Conservation (phyloP, 1,140 invertebrate species). For the Drosophila sulfurigaster region DNA sequence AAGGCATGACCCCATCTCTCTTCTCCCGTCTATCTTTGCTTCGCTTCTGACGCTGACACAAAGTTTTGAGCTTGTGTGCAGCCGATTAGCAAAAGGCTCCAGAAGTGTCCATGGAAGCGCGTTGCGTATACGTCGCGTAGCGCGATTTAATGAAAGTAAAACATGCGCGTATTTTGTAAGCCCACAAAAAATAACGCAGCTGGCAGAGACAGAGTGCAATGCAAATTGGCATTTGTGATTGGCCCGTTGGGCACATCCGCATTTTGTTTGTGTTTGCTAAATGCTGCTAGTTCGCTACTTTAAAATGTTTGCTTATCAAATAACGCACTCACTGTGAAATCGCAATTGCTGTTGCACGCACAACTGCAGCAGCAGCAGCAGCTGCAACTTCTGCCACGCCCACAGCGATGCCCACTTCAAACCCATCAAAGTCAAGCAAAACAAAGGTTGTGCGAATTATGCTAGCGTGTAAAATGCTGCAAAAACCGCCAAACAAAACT, state of each 20-base stretch:
- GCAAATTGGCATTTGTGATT: constrained; percentile 34
- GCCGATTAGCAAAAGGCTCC: constrained; percentile 40
- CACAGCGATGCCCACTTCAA: constrained; percentile 5
- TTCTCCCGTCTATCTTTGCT: too few relatives aligned
- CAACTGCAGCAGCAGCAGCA: too few relatives aligned
- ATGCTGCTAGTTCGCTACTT: constrained; percentile 18
- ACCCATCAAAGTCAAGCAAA: constrained; percentile 44
- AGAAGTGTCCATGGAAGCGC: background rate
- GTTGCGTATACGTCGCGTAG: constrained; percentile 25
- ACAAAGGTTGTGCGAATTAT: constrained; percentile 52
- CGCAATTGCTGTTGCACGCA: background rate
- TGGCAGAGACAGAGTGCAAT: constrained; percentile 1
- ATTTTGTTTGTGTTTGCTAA: constrained; percentile 31
- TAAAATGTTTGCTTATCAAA: constrained; percentile 52
- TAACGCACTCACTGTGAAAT: constrained; percentile 35
- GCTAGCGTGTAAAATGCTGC: constrained; percentile 35
- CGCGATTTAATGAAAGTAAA: constrained; percentile 31
- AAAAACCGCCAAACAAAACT: background rate
- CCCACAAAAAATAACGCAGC: background rate
- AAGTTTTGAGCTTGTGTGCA: constrained; percentile 29
- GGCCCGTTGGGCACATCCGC: background rate
- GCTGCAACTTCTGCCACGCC: background rate
- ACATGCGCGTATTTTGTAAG: constrained; percentile 16
- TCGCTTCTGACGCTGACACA: background rate
- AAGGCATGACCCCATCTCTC: too few relatives aligned